These are phyloP conservation scores for Lacerta viridis DNA, from an alignment of 2,797 vertebrate species.

Conservation along the genomic window DNA sequence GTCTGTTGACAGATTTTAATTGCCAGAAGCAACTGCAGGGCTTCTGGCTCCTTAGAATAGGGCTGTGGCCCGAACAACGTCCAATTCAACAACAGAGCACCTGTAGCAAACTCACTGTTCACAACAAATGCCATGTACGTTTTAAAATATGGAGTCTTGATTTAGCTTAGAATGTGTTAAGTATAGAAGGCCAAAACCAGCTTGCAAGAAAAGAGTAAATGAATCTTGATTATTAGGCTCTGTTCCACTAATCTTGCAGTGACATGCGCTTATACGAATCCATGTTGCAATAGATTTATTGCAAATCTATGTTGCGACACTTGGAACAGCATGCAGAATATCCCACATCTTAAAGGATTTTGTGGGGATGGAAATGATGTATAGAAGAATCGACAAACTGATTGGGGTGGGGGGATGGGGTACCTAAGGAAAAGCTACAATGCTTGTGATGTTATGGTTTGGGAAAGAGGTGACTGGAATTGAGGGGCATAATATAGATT, in stretches of 20 bases:
- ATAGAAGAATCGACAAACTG: not conserved
- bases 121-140: not conserved
- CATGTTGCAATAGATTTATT: not conserved
- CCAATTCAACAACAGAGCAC: not conserved
- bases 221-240: not conserved
- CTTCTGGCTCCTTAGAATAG: not conserved
- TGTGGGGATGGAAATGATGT: not conserved
- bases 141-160: not conserved
- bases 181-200: not conserved
- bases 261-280: not conserved
- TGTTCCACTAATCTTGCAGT: not conserved
- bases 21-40: not conserved
- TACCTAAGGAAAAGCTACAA: not conserved
- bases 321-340: not conserved
- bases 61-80: not conserved
- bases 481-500: no score
- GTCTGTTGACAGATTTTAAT: conserved; percentile 19
- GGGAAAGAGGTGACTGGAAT: no score
- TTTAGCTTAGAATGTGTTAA: not conserved
- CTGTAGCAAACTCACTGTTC: not conserved
- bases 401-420: no score
- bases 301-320: not conserved
- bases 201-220: not conserved
- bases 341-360: not conserved
- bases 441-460: not conserved